Evolutionary conservation across 2,113 vertebrate genomes (phyloP), one percentile per base, ranked within the genome.

Genomic region (Triplophysa dalaica): DNA sequence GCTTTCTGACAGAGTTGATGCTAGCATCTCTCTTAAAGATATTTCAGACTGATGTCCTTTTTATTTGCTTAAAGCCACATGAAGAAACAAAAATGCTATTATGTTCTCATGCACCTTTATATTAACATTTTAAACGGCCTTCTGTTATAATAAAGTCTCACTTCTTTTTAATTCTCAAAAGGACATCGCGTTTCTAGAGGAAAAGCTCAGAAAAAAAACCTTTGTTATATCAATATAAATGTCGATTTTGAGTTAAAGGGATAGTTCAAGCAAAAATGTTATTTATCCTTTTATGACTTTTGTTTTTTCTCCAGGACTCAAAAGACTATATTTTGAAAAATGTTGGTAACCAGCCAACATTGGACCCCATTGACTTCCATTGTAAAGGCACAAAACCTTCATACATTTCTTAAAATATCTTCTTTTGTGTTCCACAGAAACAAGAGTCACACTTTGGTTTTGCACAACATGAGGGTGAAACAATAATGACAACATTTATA

Each of bases 201-300:
- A 54, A 54, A 29, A 33, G 26, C 26, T 72, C 14, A 11, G 29
- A 14, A 11, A 14, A 11, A 14, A 41, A 83, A 69, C 74, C 75
- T 89, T 85, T 85, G 73, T 85, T 79, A 77, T 3, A 58, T 75
- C 58, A 12, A 13, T 60, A 62, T 87, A 86, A 4, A 29, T 29
- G 3, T 29, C 3, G 79, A 85, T 87, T 85, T 87, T 82, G 79
- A 80, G 86, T 89, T 90, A 85, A 90, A 88, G 87, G 85, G 83
- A 79, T 54, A 11, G 33, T 38, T 8, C 33, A 6, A 38, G 6
- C 33, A 38, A 38, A 38, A 38, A 38, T 29, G 29, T 29, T 2
- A 29, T 29, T 29, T 29, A 29, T 33, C 4, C 33, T 4, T 33
- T 0, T 38, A 38, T 38, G 33, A 38, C 33, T 6, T 38, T 6